phyloP scores from a whole-genome alignment of 2,797 vertebrate genomes.

The Mormyrops boulengeri region DNA sequence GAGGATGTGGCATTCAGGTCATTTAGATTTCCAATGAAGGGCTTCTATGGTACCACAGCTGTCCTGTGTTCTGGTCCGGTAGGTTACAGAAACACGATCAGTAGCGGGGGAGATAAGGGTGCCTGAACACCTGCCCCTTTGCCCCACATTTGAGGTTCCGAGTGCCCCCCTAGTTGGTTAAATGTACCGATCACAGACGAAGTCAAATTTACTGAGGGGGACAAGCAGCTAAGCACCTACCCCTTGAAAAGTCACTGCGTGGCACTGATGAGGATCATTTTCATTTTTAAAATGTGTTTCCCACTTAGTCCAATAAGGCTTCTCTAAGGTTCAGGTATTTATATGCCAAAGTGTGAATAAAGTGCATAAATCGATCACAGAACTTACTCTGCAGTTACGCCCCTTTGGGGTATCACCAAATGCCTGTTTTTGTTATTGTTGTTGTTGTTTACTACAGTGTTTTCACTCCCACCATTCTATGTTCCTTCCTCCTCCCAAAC shows the following conservation, averaged over 20 bases:
- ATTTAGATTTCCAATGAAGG: background rate
- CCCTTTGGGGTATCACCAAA: background rate
- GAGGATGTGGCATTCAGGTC: background rate
- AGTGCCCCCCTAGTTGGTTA: background rate
- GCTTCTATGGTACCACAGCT: background rate
- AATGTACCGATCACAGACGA: background rate
- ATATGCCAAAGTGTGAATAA: conserved; percentile 5
- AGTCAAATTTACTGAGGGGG: background rate
- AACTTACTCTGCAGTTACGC: background rate
- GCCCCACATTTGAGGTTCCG: background rate
- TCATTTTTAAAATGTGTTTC: background rate
- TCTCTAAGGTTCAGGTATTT: background rate
- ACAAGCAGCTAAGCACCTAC: background rate
- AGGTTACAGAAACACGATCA: background rate
- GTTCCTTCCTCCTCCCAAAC: background rate
- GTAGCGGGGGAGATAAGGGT: background rate
- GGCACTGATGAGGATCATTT: background rate
- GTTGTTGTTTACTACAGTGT: background rate
- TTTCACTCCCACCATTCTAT: background rate
- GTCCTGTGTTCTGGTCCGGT: background rate
- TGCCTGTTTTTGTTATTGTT: background rate
- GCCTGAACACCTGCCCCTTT: background rate
- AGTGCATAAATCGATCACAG: conserved; percentile 13
- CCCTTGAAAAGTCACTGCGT: background rate
- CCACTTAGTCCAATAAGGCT: background rate